Evolutionary conservation across 2,888 invertebrate species (phyloP), one percentile per base, ranked within the genome.

Genomic region (Amblyjoppa proteus): DNA sequence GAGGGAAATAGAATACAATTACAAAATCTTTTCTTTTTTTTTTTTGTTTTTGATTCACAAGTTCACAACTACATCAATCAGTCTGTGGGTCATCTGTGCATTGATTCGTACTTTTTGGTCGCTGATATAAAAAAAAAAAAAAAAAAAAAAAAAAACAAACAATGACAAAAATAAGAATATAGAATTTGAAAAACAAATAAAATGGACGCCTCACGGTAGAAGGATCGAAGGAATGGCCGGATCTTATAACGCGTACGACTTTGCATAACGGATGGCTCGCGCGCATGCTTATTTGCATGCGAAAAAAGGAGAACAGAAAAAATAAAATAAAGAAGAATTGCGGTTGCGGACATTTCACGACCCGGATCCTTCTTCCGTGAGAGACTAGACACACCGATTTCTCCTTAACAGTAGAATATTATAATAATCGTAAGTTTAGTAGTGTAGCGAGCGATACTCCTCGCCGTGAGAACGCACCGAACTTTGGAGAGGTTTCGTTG

Each of bases 371-470:
- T 83, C 83, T 87, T 84, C 87, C 91, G 87, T 88, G 90, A 89
- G 87, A 89, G 92, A 92, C 92, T 92, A 92, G 92, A 92, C 90
- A 92, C 91, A 91, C 89, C 90, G 91, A 92, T 92, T 89, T 82
- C 81, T 84, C 81, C 81, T 86, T 84, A 86, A 81, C 75, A 75
- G 76, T 81, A 66, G 56, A 20, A 80, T 84, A 80, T 58, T 78
- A 84, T 75, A 78, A 74, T 49, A 83, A 82, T 83, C 77, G 80
- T 83, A 80, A 81, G 81, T 71, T 81, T 75, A 77, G 66, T 73
- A 64, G 31, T 87, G 81, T 58, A 76, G 61, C 83, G 85, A 81
- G 79, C 79, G 73, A 79, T 85, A 66, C 64, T 61, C 75, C 66
- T 13, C 34, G 51, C 51, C 66, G 76, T 66, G 76, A 76, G 71